Percentiles rank a stretch among this genome's conserved stretches.
These are phyloP conservation scores for Bombus picipes DNA, from an alignment of 1,140 invertebrate genomes.

Conservation along the genomic window DNA sequence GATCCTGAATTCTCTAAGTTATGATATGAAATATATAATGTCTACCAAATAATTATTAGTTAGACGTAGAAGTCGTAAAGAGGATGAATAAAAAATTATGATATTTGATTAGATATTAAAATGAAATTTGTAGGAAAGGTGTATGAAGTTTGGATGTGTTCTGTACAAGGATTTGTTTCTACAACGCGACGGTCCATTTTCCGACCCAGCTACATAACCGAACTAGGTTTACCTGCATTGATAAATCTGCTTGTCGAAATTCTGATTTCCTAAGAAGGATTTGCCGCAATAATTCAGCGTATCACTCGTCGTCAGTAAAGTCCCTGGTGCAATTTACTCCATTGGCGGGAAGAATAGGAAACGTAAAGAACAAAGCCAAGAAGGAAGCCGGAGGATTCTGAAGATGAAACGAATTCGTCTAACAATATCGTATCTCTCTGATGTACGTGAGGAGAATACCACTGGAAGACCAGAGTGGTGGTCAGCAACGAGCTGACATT, in stretches of 20 bases:
- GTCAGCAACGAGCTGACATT: slow-evolving; percentile 24
- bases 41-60: no score
- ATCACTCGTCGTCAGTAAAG: background rate
- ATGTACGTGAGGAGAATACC: slow-evolving; percentile 66
- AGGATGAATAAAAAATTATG: no score
- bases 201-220: background rate
- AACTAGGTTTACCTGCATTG: no score
- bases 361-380: background rate
- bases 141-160: no score
- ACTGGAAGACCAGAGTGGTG: slow-evolving; percentile 1
- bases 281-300: slow-evolving; percentile 22
- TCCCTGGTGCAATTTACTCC: slow-evolving; percentile 49
- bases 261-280: background rate
- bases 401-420: slow-evolving; percentile 57
- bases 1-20: no score
- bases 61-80: no score
- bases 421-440: slow-evolving; percentile 68
- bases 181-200: background rate
- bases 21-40: no score
- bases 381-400: background rate
- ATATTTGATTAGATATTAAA: no score
- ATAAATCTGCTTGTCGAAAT: background rate
- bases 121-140: no score
- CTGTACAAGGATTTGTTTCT: no score
- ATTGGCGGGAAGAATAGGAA: slow-evolving; percentile 34